Evolutionary conservation across 2,797 vertebrate species (phyloP).

Genomic region (Synanceia verrucosa): DNA sequence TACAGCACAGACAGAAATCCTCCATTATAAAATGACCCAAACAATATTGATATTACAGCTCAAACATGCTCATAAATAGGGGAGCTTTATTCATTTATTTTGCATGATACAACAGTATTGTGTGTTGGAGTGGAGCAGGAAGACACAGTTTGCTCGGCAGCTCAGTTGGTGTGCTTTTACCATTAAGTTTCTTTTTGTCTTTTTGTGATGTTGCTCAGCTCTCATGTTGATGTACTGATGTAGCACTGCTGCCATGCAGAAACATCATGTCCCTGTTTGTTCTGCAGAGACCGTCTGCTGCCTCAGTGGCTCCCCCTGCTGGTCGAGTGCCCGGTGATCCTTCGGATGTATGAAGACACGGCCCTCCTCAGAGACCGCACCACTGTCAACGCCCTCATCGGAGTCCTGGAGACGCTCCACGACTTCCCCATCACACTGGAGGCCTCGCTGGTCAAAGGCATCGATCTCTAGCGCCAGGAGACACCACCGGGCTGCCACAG

Average conservation of each 20-base stretch:
- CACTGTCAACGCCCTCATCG: conserved; percentile 86
- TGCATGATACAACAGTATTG: too few relatives aligned
- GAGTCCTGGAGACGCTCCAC: conserved; percentile 87
- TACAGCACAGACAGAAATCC: not conserved
- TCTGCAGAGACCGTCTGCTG: conserved; percentile 88
- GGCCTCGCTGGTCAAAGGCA: conserved; percentile 91
- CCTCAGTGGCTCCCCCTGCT: conserved; percentile 91
- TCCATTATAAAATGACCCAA: not conserved
- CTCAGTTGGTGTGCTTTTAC: too few relatives aligned
- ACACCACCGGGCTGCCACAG: too few relatives aligned
- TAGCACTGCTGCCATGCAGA: not conserved
- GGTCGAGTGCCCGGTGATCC: conserved; percentile 87
- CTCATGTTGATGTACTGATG: not conserved
- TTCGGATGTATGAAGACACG: conserved; percentile 90
- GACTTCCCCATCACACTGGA: conserved; percentile 92
- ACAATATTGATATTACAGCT: too few relatives aligned
- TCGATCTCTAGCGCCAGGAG: conserved; percentile 83
- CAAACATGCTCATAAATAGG: too few relatives aligned
- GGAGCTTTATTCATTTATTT: too few relatives aligned
- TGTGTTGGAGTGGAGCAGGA: too few relatives aligned
- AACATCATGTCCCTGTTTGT: not conserved
- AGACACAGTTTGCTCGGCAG: too few relatives aligned
- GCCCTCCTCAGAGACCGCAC: conserved; percentile 90
- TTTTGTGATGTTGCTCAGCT: too few relatives aligned
- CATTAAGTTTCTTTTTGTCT: too few relatives aligned